phyloP scores from a whole-genome alignment of 1,140 invertebrate genomes.

The Popillia japonica region DNA sequence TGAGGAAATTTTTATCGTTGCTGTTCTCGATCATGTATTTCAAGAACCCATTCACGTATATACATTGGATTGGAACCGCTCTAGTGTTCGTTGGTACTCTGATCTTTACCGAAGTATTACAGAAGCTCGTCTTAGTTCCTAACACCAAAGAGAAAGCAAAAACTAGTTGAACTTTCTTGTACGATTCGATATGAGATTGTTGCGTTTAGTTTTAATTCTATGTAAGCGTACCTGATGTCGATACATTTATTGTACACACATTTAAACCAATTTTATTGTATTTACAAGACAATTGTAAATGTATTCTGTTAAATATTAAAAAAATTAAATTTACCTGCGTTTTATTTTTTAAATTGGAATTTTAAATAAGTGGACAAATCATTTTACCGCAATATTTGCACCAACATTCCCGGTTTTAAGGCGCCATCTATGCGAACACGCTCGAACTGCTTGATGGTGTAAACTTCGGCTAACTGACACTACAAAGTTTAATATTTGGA shows the following conservation, averaged over 20 bases:
- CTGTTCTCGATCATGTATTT: slow-evolving; percentile 97
- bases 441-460: no score
- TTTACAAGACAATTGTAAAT: no score
- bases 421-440: no score
- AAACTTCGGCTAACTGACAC: no score
- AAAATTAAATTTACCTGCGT: no score
- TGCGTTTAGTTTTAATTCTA: neutral
- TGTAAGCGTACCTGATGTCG: neutral
- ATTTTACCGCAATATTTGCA: no score
- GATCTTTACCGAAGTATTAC: slow-evolving; percentile 82
- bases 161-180: neutral
- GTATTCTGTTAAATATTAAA: no score
- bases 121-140: neutral
- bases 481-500: no score
- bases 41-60: slow-evolving; percentile 89
- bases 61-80: slow-evolving; percentile 92
- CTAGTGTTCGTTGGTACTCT: slow-evolving; percentile 94
- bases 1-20: slow-evolving; percentile 94
- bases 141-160: neutral
- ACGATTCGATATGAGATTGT: neutral
- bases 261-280: no score
- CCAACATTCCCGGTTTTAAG: no score
- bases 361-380: no score
- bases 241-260: slow-evolving; percentile 6
- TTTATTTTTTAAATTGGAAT: no score